Percentiles rank a stretch among this genome's conserved stretches.
phyloP scores from a whole-genome alignment of 1,140 invertebrate species.

The Pantala flavescens region DNA sequence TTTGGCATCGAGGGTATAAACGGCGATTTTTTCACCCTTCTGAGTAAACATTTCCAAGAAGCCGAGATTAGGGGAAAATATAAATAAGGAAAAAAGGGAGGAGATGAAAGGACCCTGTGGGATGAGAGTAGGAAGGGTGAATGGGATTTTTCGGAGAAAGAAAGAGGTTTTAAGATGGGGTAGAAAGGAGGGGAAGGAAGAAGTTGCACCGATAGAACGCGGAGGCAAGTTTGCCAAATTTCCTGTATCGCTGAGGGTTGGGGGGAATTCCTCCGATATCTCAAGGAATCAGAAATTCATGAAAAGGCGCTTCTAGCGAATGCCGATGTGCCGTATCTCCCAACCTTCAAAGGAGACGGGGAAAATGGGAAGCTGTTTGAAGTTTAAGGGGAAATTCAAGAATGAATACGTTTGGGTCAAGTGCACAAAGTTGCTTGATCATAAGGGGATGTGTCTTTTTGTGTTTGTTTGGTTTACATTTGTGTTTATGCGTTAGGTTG shows the following conservation, averaged over 20 bases:
- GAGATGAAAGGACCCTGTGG: background rate
- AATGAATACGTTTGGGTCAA: too few relatives aligned
- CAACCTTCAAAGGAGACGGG: background rate
- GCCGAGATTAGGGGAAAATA: too few relatives aligned
- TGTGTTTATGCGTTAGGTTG: too few relatives aligned
- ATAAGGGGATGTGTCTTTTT: too few relatives aligned
- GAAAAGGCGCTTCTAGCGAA: background rate
- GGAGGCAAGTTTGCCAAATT: slow-evolving; percentile 8
- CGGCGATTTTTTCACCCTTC: too few relatives aligned
- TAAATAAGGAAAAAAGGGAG: too few relatives aligned
- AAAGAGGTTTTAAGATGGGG: background rate
- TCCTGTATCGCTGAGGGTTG: background rate
- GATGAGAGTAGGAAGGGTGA: background rate
- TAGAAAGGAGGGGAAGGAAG: background rate
- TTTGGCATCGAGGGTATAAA: too few relatives aligned
- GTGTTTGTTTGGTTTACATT: too few relatives aligned
- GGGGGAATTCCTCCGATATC: background rate
- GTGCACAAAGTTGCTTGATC: too few relatives aligned
- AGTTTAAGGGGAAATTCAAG: too few relatives aligned
- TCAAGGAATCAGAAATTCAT: background rate
- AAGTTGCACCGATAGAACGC: background rate
- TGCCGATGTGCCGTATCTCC: slow-evolving; percentile 1
- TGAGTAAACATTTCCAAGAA: too few relatives aligned
- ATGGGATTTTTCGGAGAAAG: background rate
- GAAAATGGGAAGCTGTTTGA: too few relatives aligned